Percentiles rank a stretch among this genome's conserved stretches.
These are phyloP conservation scores for Aphaenogaster ashmeadi DNA, from an alignment of 1,140 invertebrate genomes.

Conservation along the genomic window DNA sequence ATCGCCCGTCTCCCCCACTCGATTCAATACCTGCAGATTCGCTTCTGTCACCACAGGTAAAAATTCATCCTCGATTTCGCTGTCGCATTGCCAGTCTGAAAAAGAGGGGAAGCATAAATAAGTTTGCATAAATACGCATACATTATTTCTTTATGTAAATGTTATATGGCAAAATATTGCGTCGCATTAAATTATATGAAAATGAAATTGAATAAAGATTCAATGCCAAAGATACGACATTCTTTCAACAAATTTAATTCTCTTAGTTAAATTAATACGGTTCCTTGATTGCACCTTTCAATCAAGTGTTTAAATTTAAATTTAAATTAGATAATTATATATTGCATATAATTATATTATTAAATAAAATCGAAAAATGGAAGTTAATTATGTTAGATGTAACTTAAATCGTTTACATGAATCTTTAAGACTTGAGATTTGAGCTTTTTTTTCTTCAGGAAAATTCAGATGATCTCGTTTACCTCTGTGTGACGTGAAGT, in stretches of 20 bases:
- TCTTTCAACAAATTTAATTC: neutral
- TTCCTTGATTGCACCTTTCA: neutral
- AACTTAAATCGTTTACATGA: neutral
- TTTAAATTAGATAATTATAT: neutral
- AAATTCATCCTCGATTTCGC: slow-evolving; percentile 85
- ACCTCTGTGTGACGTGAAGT: slow-evolving; percentile 73
- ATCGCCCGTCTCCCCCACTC: slow-evolving; percentile 84
- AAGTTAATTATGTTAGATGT: neutral
- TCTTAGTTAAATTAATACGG: neutral
- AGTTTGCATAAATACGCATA: too few species aligned
- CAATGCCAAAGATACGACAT: neutral
- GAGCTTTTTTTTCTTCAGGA: neutral
- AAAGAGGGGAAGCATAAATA: slow-evolving; percentile 17
- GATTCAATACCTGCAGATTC: slow-evolving; percentile 84
- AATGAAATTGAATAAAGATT: neutral
- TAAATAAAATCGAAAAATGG: neutral
- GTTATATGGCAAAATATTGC: neutral
- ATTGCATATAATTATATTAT: neutral
- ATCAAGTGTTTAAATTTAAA: neutral
- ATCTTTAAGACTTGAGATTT: neutral
- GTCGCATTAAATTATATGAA: neutral
- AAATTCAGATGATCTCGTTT: slow-evolving; percentile 4
- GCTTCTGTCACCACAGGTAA: slow-evolving; percentile 85
- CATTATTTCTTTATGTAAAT: neutral
- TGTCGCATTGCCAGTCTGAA: slow-evolving; percentile 83